Percentiles rank a stretch among this genome's conserved stretches.
phyloP scores from a whole-genome alignment of 2,888 invertebrate genomes.

The Chymomyza procnemis region DNA sequence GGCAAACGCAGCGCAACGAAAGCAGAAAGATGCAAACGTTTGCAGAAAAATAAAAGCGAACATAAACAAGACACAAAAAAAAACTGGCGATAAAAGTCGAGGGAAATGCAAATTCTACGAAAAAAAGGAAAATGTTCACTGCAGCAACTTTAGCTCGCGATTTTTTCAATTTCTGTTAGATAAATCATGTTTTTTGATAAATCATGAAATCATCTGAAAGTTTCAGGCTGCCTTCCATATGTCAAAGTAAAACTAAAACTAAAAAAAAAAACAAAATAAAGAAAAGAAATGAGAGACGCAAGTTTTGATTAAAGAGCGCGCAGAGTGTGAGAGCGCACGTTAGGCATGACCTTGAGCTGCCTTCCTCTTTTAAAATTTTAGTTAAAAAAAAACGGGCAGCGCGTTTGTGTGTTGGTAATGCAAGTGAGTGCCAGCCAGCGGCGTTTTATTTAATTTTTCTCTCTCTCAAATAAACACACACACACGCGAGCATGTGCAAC shows the following conservation, averaged over 20 bases:
- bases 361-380: neutral
- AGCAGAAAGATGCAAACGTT: neutral
- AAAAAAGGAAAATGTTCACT: neutral
- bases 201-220: neutral
- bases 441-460: neutral
- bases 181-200: too few species aligned
- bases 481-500: constrained; percentile 22
- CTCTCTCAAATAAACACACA: constrained; percentile 22
- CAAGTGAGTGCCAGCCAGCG: neutral
- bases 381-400: neutral
- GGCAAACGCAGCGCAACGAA: neutral
- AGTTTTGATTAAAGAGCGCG: too few species aligned
- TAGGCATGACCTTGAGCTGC: neutral
- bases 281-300: too few species aligned
- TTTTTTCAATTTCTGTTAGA: neutral
- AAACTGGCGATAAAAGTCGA: neutral
- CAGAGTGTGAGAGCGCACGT: neutral
- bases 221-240: neutral
- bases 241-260: neutral
- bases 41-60: neutral
- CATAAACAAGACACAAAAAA: neutral
- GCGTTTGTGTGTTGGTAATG: neutral
- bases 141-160: neutral
- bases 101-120: neutral
- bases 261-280: neutral